A percentile compares a stretch with the other conserved stretches of the same genome.
phyloP scores from a whole-genome alignment of 2,888 invertebrate genomes.

The Thymelicus sylvestris region DNA sequence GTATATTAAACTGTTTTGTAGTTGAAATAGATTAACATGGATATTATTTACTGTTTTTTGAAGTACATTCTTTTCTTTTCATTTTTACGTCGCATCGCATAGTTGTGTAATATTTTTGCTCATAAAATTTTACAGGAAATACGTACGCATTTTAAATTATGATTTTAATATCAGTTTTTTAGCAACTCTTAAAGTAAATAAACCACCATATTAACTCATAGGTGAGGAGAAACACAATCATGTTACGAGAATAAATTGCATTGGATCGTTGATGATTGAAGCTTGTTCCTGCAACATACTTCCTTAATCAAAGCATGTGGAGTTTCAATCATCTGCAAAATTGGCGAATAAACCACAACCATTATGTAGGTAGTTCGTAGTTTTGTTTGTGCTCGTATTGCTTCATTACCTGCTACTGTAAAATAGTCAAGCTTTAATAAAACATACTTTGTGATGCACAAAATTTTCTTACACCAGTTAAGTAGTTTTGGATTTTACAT shows the following conservation, averaged over 20 bases:
- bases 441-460: no score
- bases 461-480: no score
- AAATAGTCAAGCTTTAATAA: no score
- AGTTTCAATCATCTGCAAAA: constrained; percentile 6
- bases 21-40: not conserved
- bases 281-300: not conserved
- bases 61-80: not conserved
- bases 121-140: no score
- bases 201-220: not conserved
- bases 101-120: no score
- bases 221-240: constrained; percentile 1
- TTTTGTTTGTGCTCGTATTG: not conserved
- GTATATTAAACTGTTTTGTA: not conserved
- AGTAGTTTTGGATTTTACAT: no score
- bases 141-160: no score
- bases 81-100: no score
- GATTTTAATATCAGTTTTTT: no score
- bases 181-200: no score
- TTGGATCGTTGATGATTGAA: constrained; percentile 10
- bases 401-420: not conserved
- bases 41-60: not conserved
- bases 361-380: not conserved
- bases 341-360: not conserved
- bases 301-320: not conserved
- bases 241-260: constrained; percentile 4